Percentiles rank a stretch among this genome's conserved stretches.
These are phyloP conservation scores for Calliopum simillimum DNA, from an alignment of 2,888 invertebrate genomes.

Conservation along the genomic window DNA sequence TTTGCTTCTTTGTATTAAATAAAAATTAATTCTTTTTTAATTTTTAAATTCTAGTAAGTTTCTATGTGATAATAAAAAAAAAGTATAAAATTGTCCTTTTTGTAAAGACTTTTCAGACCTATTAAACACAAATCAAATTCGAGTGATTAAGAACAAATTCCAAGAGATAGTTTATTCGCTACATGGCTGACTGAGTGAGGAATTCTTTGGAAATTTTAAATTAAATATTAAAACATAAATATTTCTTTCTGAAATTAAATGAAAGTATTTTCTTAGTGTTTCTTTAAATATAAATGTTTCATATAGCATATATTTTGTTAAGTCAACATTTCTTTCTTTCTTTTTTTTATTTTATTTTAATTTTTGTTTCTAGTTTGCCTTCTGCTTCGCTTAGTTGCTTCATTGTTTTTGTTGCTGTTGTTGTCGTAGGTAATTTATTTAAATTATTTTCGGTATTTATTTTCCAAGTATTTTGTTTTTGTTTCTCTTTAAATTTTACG, in stretches of 20 bases:
- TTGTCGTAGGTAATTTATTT: conserved; percentile 31
- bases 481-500: neutral
- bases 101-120: too few species aligned
- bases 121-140: too few species aligned
- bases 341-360: conserved; percentile 25
- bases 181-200: neutral
- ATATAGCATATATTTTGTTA: conserved; percentile 23
- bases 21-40: too few species aligned
- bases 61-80: too few species aligned
- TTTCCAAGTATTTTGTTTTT: conserved; percentile 48
- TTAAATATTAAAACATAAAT: conserved; percentile 39
- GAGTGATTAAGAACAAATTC: too few species aligned
- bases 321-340: conserved; percentile 10
- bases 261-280: conserved; percentile 36
- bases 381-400: conserved; percentile 45
- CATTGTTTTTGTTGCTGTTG: conserved; percentile 20
- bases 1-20: too few species aligned
- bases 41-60: too few species aligned
- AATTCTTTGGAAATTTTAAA: conserved; percentile 15
- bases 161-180: conserved; percentile 5
- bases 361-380: conserved; percentile 43
- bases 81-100: too few species aligned
- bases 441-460: conserved; percentile 54
- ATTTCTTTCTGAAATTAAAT: conserved; percentile 43
- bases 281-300: conserved; percentile 38